Evolutionary conservation across 2,888 invertebrate species (phyloP), one percentile per base, ranked within the genome.

Genomic region (Eupelmus urozonus): DNA sequence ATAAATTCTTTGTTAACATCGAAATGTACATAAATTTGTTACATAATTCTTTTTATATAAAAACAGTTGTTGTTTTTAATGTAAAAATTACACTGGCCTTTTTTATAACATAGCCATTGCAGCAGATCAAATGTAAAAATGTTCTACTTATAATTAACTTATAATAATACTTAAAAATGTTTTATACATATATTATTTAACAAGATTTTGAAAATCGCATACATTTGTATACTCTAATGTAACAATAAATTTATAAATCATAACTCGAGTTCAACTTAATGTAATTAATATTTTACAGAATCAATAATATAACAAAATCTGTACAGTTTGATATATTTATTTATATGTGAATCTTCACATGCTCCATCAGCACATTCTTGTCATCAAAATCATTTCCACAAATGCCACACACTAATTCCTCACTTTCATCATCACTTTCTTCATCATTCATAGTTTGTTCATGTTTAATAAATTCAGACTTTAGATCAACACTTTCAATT

Each of bases 341-440:
- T 86, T 89, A 90, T 82, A 90, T 89, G 76, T 90, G 90, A 82
- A 88, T 86, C 72, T 89, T 88, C 27, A 90, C 88, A 79, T 90
- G 90, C 73, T 88, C 88, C 86, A 88, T 88, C 23, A 90, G 83
- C 29, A 86, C 85, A 67, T 85, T 85, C 82, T 89, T 89, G 62
- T 87, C 87, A 27, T 83, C 82, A 82, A 90, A 90, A 74, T 87
- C 88, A 73, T 88, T 87, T 0, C 89, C 90, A 75, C 90, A 90
- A 77, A 90, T 87, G 34, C 89, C 89, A 76, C 90, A 90, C 40
- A 85, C 83, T 76, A 88, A 83, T 79, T 88, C 87, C 7, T 87
- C 85, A 34, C 82, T 84, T 7, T 81, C 83, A 16, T 85, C 83
- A 25, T 79, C 72, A 75, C 53, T 78, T n/a, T 34, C 70, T 27